Conservation (phyloP, 2,113 vertebrate genomes). For the Engraulis encrasicolus region DNA sequence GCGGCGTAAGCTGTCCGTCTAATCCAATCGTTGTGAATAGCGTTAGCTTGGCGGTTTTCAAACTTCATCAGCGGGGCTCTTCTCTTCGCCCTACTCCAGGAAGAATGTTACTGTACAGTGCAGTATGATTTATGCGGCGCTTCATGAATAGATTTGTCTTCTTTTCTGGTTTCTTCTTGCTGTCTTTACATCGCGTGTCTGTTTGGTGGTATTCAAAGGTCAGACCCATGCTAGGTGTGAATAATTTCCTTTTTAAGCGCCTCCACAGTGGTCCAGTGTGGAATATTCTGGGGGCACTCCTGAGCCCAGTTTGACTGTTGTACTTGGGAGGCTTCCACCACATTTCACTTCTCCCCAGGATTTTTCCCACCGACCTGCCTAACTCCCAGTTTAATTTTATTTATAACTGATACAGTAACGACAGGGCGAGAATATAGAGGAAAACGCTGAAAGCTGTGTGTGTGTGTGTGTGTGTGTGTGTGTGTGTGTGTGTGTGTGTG, state of each 20-base stretch:
- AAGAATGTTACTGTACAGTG: slow-evolving; percentile 76
- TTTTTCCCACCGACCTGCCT: background rate
- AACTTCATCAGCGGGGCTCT: slow-evolving; percentile 84
- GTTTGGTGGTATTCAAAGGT: slow-evolving; percentile 81
- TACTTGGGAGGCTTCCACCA: background rate
- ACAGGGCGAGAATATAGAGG: background rate
- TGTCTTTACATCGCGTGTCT: slow-evolving; percentile 83
- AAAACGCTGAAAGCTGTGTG: background rate
- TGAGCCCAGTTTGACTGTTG: background rate
- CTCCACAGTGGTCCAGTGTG: background rate
- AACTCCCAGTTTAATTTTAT: background rate
- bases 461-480: too few relatives aligned
- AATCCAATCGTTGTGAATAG: slow-evolving; percentile 89
- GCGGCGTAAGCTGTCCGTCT: slow-evolving; percentile 81
- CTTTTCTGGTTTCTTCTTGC: slow-evolving; percentile 84
- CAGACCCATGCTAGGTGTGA: slow-evolving; percentile 32
- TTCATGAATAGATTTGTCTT: slow-evolving; percentile 80
- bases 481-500: too few relatives aligned
- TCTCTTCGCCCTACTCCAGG: slow-evolving; percentile 71
- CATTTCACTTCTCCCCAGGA: background rate
- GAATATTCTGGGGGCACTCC: background rate
- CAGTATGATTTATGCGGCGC: slow-evolving; percentile 82
- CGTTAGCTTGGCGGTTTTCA: slow-evolving; percentile 76
- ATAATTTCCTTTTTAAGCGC: slow-evolving; percentile 12
- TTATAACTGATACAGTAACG: background rate